phyloP scores from a whole-genome alignment of 2,797 vertebrate genomes.

The Acrocephalus scirpaceus region DNA sequence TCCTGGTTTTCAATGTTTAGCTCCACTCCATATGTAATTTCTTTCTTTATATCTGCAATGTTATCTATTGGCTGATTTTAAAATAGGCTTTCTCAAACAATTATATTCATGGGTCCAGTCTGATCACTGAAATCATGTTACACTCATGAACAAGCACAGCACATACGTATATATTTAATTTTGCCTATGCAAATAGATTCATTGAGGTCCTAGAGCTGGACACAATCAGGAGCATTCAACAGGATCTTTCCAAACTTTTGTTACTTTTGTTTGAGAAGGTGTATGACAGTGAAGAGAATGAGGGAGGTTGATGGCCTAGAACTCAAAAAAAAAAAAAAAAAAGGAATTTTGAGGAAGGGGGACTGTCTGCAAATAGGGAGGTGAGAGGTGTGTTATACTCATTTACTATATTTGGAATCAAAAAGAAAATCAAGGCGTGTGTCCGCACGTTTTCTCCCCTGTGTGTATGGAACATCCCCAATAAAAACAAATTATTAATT shows the following conservation, averaged over 20 bases:
- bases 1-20: background rate
- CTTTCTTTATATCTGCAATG: background rate
- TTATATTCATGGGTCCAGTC: background rate
- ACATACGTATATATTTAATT: background rate
- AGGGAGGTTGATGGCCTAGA: background rate
- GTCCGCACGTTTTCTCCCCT: background rate
- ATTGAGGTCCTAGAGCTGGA: background rate
- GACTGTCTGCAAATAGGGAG: background rate
- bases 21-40: background rate
- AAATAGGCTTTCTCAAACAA: background rate
- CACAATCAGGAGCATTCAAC: background rate
- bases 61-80: background rate
- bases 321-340: background rate
- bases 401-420: background rate
- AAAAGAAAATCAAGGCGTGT: background rate
- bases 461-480: background rate
- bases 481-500: background rate
- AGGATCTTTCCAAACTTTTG: background rate
- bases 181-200: background rate
- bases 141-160: background rate
- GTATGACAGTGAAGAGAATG: background rate
- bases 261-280: background rate
- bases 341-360: background rate
- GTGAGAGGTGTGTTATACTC: background rate
- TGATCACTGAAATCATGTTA: background rate